Evolutionary conservation across 2,113 vertebrate species (phyloP).

Genomic region (Cololabis saira): DNA sequence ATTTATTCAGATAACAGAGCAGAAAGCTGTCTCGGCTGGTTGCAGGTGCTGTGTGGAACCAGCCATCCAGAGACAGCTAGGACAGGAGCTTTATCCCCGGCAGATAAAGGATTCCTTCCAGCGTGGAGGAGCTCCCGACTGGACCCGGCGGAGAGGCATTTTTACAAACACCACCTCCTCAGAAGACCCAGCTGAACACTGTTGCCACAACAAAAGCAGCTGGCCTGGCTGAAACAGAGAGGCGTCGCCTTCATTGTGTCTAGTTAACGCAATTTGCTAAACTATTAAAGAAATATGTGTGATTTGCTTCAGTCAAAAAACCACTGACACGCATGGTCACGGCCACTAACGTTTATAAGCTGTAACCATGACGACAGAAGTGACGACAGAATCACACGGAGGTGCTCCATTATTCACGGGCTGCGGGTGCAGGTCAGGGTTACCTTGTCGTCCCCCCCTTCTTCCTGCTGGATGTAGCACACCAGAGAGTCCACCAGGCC

Average conservation of each 20-base stretch:
- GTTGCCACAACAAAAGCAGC: too few species aligned
- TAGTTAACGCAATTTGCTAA: too few species aligned
- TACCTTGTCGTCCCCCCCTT: conserved; percentile 91
- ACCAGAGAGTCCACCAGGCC: conserved; percentile 93
- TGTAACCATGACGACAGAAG: too few species aligned
- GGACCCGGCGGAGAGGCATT: conserved; percentile 89
- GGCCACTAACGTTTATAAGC: too few species aligned
- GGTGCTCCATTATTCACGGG: conserved; percentile 13
- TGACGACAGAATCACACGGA: neutral
- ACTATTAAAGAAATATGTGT: too few species aligned
- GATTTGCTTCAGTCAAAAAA: too few species aligned
- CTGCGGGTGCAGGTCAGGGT: neutral
- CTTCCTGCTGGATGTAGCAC: conserved; percentile 88
- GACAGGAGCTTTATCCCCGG: conserved; percentile 90
- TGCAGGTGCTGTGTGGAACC: conserved; percentile 95
- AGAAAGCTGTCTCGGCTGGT: neutral
- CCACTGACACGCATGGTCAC: too few species aligned
- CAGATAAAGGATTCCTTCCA: conserved; percentile 87
- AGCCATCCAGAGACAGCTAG: conserved; percentile 95
- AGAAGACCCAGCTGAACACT: neutral
- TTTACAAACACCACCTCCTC: conserved; percentile 89
- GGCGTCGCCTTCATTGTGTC: too few species aligned
- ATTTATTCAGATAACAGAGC: too few species aligned
- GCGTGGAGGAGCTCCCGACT: conserved; percentile 83
- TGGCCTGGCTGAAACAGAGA: too few species aligned